Conservation (phyloP, 2,797 vertebrate species). For the Octomys mimax region DNA sequence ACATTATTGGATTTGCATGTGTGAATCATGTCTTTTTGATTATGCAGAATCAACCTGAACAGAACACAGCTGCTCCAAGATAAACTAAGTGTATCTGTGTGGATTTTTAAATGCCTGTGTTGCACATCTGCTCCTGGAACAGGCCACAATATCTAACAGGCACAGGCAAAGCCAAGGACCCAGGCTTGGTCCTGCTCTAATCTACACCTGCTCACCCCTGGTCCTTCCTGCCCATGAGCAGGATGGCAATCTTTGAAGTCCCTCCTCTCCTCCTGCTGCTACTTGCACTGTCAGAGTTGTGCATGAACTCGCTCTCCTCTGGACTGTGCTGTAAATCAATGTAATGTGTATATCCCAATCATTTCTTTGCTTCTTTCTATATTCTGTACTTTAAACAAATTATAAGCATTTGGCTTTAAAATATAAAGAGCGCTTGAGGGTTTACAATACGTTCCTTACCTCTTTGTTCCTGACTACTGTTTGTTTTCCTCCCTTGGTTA, state of each 20-base stretch:
- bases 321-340: conserved; percentile 62
- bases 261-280: not conserved
- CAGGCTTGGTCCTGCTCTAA: not conserved
- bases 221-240: not conserved
- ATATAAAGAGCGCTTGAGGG: conserved; percentile 21
- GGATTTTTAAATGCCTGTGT: not conserved
- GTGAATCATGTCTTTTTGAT: conserved; percentile 68
- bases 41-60: conserved; percentile 69
- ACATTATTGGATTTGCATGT: conserved; percentile 67
- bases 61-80: conserved; percentile 69
- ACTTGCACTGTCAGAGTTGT: conserved; percentile 21
- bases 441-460: not conserved
- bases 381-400: not conserved
- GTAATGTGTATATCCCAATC: conserved; percentile 25
- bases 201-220: not conserved
- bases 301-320: conserved; percentile 55
- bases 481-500: conserved; percentile 42
- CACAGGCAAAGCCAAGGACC: not conserved
- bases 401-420: conserved; percentile 48
- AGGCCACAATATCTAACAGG: not conserved
- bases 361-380: conserved; percentile 65
- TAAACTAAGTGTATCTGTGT: conserved; percentile 27
- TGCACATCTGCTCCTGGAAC: not conserved
- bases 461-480: not conserved
- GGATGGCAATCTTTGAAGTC: not conserved